Evolutionary conservation across 2,797 vertebrate species (phyloP).

Genomic region (Argentina silus): DNA sequence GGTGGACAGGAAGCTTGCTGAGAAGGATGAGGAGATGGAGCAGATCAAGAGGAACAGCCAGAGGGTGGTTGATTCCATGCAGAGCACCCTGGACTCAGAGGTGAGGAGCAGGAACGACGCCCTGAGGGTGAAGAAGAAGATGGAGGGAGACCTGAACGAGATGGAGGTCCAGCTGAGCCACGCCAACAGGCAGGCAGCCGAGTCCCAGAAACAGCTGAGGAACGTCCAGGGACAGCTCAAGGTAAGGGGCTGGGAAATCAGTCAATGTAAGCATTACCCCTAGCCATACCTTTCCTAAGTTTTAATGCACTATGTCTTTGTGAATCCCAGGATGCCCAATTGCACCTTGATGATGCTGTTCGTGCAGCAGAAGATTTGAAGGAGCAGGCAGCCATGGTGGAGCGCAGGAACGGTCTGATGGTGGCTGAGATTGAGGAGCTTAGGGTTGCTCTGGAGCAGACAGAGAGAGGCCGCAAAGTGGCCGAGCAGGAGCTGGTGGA

Average conservation of each 20-base stretch:
- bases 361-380: slow-evolving; percentile 84
- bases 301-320: not conserved
- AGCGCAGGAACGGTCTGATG: slow-evolving; percentile 85
- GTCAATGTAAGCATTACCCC: not conserved
- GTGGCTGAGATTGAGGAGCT: too few species aligned
- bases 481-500: too few species aligned
- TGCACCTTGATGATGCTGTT: slow-evolving; percentile 85
- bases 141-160: slow-evolving; percentile 82
- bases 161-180: slow-evolving; percentile 79
- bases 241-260: slow-evolving; percentile 69
- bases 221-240: slow-evolving; percentile 73
- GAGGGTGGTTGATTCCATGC: slow-evolving; percentile 82
- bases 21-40: slow-evolving; percentile 92
- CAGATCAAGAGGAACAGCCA: slow-evolving; percentile 89
- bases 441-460: slow-evolving; percentile 81
- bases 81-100: slow-evolving; percentile 85
- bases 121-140: slow-evolving; percentile 91
- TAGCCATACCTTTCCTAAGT: slow-evolving; percentile 69
- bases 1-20: slow-evolving; percentile 84
- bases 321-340: slow-evolving; percentile 79
- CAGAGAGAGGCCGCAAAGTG: slow-evolving; percentile 78
- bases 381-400: slow-evolving; percentile 86
- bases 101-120: slow-evolving; percentile 90
- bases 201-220: slow-evolving; percentile 77
- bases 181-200: slow-evolving; percentile 70